phyloP scores from a whole-genome alignment of 2,888 invertebrate genomes.

The Parnassius orleans region DNA sequence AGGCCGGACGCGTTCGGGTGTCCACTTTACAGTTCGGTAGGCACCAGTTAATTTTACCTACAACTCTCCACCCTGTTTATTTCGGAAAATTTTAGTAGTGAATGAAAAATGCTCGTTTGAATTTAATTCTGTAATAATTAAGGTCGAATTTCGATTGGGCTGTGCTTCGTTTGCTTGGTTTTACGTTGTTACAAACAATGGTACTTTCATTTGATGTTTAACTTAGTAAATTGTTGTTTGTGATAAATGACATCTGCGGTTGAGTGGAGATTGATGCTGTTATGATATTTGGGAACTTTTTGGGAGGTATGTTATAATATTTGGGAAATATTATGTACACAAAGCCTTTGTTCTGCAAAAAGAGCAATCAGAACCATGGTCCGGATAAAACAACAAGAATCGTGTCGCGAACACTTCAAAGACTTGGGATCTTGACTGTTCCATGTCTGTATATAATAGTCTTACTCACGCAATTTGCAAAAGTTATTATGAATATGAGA shows the following conservation, averaged over 20 bases:
- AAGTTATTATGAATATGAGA: too few species aligned
- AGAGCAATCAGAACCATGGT: too few species aligned
- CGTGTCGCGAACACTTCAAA: too few species aligned
- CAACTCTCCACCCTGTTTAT: constrained; percentile 8
- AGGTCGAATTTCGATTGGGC: neutral
- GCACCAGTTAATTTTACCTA: constrained; percentile 51
- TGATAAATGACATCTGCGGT: neutral
- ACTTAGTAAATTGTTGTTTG: neutral
- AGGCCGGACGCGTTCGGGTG: constrained; percentile 39
- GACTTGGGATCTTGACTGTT: too few species aligned
- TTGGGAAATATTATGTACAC: too few species aligned
- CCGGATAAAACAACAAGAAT: too few species aligned
- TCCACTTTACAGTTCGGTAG: constrained; percentile 43
- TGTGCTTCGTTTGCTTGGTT: neutral
- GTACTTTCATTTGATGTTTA: neutral
- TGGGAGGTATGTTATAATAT: too few species aligned
- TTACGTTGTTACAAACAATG: neutral
- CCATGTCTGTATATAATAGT: too few species aligned
- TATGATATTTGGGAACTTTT: too few species aligned
- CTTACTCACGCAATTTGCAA: too few species aligned
- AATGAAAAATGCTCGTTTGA: neutral
- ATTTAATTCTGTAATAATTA: neutral
- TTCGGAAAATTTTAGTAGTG: constrained; percentile 9
- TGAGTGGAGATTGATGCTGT: too few species aligned
- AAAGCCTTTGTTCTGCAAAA: too few species aligned